phyloP scores from a whole-genome alignment of 2,797 vertebrate species.

The Rhinophrynus dorsalis region DNA sequence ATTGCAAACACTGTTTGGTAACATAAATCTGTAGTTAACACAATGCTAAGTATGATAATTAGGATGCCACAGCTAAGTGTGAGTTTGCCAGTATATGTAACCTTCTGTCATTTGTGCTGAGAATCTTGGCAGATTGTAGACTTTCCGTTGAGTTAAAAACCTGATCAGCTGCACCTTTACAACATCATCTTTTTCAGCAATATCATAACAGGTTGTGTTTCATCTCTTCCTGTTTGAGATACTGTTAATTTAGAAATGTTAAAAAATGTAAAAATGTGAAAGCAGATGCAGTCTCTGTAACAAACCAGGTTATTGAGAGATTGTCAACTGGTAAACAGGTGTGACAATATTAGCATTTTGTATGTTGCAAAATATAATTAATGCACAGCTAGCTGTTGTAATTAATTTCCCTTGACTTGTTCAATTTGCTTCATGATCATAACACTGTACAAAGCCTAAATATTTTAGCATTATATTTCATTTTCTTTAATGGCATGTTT shows the following conservation, averaged over 20 bases:
- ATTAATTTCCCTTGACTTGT: conserved; percentile 22
- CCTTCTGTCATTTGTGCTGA: conserved; percentile 23
- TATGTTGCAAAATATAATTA: conserved; percentile 44
- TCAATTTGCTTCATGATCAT: no score
- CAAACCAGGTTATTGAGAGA: no score
- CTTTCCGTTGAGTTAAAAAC: conserved; percentile 1
- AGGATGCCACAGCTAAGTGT: no score
- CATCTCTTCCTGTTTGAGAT: neutral
- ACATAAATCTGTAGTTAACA: no score
- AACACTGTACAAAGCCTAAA: no score
- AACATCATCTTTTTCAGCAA: no score
- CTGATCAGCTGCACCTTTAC: neutral
- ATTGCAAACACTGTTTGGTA: no score
- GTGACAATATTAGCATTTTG: conserved; percentile 20
- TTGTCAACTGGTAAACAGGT: conserved; percentile 42
- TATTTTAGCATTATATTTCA: no score
- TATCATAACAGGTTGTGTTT: conserved; percentile 10
- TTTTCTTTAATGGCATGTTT: conserved; percentile 35
- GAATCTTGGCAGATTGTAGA: conserved; percentile 5
- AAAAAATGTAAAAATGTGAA: conserved; percentile 28
- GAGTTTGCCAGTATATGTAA: no score
- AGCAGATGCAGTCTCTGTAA: conserved; percentile 15
- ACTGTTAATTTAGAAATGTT: neutral
- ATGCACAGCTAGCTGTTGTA: conserved; percentile 11
- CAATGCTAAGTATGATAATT: no score